Percentiles rank a stretch among this genome's conserved stretches.
Evolutionary conservation across 2,797 vertebrate genomes (phyloP).

Genomic region (Hoplostethus atlanticus): DNA sequence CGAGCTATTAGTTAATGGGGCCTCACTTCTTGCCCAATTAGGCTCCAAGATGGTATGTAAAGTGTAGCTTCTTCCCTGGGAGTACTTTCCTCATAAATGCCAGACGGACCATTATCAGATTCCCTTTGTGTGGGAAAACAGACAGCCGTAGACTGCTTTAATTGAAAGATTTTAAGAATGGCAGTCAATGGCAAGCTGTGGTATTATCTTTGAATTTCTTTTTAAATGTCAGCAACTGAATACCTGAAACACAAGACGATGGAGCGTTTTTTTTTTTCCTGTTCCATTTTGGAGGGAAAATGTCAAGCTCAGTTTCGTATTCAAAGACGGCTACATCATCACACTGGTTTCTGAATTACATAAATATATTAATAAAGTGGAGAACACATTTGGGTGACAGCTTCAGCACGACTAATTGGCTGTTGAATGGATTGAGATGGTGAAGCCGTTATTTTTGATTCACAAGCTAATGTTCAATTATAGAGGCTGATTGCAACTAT

Average conservation of each 20-base stretch:
- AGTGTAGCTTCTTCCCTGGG: slow-evolving; percentile 65
- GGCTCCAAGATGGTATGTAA: slow-evolving; percentile 76
- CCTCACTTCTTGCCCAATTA: slow-evolving; percentile 83
- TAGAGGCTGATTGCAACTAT: slow-evolving; percentile 45
- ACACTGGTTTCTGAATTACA: slow-evolving; percentile 22
- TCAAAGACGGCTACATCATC: slow-evolving; percentile 49
- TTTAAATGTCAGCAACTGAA: slow-evolving; percentile 77
- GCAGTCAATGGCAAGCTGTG: slow-evolving; percentile 30
- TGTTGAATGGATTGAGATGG: slow-evolving; percentile 35
- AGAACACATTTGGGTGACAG: slow-evolving; percentile 41
- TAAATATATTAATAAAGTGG: slow-evolving; percentile 34
- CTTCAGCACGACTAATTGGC: slow-evolving; percentile 54
- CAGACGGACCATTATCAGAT: slow-evolving; percentile 82
- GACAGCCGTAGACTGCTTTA: slow-evolving; percentile 70
- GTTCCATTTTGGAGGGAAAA: slow-evolving; percentile 49
- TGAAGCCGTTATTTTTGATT: slow-evolving; percentile 58
- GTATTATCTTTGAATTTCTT: slow-evolving; percentile 53
- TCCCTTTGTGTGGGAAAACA: slow-evolving; percentile 74
- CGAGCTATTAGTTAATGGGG: slow-evolving; percentile 74
- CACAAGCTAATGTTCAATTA: slow-evolving; percentile 56
- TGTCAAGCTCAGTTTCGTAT: slow-evolving; percentile 63
- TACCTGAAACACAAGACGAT: slow-evolving; percentile 50
- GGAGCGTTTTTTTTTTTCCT: slow-evolving; percentile 27
- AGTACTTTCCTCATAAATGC: slow-evolving; percentile 82
- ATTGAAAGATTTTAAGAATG: slow-evolving; percentile 81